Evolutionary conservation across 1,140 invertebrate genomes (phyloP).

Genomic region (Saccostrea echinata): DNA sequence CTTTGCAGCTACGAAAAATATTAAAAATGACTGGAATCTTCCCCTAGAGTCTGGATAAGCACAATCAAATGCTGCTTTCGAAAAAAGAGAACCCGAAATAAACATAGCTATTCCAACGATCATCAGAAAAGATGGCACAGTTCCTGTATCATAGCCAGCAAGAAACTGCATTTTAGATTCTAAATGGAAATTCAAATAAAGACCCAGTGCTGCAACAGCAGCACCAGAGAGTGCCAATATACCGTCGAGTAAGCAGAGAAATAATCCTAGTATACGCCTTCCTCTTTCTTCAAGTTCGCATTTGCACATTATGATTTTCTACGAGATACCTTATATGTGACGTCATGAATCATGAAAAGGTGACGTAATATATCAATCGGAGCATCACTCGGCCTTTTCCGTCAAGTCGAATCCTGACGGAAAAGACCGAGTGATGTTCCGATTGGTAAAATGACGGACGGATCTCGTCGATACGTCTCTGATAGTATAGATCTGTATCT

Average conservation of each 20-base stretch:
- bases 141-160: conserved; percentile 48
- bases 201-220: background rate
- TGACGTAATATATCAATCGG: background rate
- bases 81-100: conserved; percentile 20
- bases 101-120: conserved; percentile 52
- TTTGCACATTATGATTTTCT: background rate
- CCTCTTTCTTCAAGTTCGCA: background rate
- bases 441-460: too few species aligned
- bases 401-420: background rate
- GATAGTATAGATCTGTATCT: too few species aligned
- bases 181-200: conserved; percentile 53
- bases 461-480: too few species aligned
- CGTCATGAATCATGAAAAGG: conserved; percentile 30
- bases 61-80: conserved; percentile 51
- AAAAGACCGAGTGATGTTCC: too few species aligned
- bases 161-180: conserved; percentile 54
- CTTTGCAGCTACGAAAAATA: conserved; percentile 42
- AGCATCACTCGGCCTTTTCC: too few species aligned
- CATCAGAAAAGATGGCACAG: conserved; percentile 52
- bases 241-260: conserved; percentile 20
- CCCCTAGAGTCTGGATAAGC: conserved; percentile 42
- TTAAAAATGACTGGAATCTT: conserved; percentile 51
- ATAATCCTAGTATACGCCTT: conserved; percentile 45
- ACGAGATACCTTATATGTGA: background rate
- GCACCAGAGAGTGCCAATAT: conserved; percentile 46